phyloP scores from a whole-genome alignment of 2,797 vertebrate genomes.

The Cirrhinus molitorella region DNA sequence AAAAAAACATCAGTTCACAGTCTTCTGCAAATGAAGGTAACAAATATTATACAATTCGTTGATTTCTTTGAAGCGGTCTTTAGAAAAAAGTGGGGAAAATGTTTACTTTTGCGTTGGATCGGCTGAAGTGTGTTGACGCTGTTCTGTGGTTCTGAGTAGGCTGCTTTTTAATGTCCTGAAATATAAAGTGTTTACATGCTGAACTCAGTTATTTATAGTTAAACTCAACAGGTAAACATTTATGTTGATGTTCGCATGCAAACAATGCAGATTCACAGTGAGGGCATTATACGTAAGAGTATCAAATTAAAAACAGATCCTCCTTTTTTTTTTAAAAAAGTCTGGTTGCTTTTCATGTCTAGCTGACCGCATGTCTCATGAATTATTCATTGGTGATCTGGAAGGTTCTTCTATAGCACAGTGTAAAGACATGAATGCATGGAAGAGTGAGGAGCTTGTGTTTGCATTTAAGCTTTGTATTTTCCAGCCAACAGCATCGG shows the following conservation, averaged over 20 bases:
- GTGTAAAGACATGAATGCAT: neutral
- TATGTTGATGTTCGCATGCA: neutral
- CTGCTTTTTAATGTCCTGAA: neutral
- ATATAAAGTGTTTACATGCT: conserved; percentile 30
- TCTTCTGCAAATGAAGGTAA: neutral
- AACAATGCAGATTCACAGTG: neutral
- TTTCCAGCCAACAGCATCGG: neutral
- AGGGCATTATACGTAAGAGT: neutral
- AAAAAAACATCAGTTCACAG: neutral
- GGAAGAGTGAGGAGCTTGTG: neutral
- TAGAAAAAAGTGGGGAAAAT: neutral
- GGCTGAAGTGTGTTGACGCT: conserved; percentile 20
- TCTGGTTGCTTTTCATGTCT: neutral
- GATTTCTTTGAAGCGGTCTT: neutral
- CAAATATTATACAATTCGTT: neutral
- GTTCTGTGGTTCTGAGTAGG: neutral
- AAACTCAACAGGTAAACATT: conserved; percentile 13
- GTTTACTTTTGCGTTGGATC: neutral
- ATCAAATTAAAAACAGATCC: neutral
- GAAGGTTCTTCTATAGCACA: neutral
- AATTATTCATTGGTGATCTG: neutral
- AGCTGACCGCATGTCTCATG: neutral
- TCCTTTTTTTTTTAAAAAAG: neutral
- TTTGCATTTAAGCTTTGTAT: neutral
- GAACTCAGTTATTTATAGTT: conserved; percentile 9